Evolutionary conservation across 2,113 vertebrate species (phyloP).

Genomic region (Pluvialis apricaria): DNA sequence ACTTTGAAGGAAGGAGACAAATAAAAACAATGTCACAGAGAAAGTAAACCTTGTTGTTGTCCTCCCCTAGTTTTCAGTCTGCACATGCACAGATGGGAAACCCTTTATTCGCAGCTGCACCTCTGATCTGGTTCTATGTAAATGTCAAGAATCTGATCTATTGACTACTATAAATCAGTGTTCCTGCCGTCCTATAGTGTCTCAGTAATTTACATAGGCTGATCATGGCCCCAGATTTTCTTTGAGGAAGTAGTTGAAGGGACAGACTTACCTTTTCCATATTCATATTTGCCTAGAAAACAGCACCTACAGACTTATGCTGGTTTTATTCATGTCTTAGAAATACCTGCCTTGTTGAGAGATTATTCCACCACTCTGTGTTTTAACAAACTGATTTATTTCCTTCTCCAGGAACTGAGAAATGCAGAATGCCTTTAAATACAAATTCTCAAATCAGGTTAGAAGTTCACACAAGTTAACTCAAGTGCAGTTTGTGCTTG

Average conservation of each 20-base stretch:
- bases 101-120: neutral
- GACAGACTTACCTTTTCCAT: neutral
- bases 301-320: neutral
- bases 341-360: neutral
- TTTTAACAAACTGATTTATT: neutral
- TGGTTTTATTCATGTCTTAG: neutral
- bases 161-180: neutral
- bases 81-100: neutral
- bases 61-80: neutral
- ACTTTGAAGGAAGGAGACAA: neutral
- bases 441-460: neutral
- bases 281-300: neutral
- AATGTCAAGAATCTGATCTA: slow-evolving; percentile 27
- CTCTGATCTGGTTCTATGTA: slow-evolving; percentile 15
- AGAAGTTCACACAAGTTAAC: neutral
- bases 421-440: neutral
- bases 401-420: neutral
- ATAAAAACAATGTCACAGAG: neutral
- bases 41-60: neutral
- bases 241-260: neutral
- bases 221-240: neutral
- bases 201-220: neutral
- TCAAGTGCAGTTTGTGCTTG: neutral
- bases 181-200: neutral
- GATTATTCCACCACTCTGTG: neutral